Base-by-base conservation (phyloP, 2,113 vertebrate genomes). In the Anser brachyrhynchus region DNA sequence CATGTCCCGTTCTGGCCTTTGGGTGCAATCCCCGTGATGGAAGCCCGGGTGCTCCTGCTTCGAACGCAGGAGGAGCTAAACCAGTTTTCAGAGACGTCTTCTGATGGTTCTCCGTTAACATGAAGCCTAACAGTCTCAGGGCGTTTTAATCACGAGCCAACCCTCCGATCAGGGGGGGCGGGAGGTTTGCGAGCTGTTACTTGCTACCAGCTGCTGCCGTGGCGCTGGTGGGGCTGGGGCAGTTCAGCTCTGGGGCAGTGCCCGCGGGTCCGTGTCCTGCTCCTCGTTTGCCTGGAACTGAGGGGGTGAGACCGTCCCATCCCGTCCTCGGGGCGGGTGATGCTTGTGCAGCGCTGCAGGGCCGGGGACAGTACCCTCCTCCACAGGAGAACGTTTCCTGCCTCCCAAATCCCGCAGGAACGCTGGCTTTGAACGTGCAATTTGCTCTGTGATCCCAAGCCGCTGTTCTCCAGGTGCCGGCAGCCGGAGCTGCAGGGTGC, bases 201-300 rank as follows among this genome's bases (percentile, higher is more conserved):
- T 29, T n/a, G 31, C 12, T 75, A 14, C 31, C 10, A 4, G 29
- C 21, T 55, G 39, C 54, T 3, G 3, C 0, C 5, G 66, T 13
- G 57, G 41, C 87, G 46, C 46, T 33, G 67, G 57, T 39, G 81
- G 19, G 62, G 37, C 29, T 1, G 1, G 17, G 20, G 21, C 35
- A n/a, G 16, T 43, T 61, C 54, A 13, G 41, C n/a, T 31, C 16
- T n/a, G 0, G 0, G 43, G 33, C 31, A 11, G 43, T 10, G 22
- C 6, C 43, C 1, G 0, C 3, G 11, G 70, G 41, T 17, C 84
- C 0, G 0, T 33, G 61, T 51, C 46, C 19, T 44, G 52, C 28
- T 79, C 75, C 23, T 6, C 31, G 31, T 15, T 19, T 37, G 41
- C 71, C 62, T 57, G 58, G 9, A 41, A 41, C 39, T 13, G 62